Evolutionary conservation across 2,797 vertebrate species (phyloP).

Genomic region (Sebastes glaucus): DNA sequence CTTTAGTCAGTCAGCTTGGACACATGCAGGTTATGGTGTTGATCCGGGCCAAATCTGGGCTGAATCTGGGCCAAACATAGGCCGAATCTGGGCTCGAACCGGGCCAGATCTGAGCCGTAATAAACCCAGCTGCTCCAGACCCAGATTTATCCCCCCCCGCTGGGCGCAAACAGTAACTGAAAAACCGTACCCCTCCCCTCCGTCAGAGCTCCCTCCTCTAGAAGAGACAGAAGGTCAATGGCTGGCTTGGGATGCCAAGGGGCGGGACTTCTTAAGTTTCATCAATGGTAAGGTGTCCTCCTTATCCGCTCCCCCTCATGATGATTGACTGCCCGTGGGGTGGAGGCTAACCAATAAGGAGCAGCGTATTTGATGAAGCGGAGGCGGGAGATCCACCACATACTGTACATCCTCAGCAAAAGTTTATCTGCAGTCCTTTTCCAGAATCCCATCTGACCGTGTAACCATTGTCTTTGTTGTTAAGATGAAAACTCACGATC

Average conservation of each 20-base stretch:
- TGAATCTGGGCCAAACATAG: slow-evolving; percentile 54
- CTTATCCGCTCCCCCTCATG: slow-evolving; percentile 57
- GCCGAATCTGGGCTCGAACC: slow-evolving; percentile 16
- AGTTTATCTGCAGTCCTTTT: slow-evolving; percentile 60
- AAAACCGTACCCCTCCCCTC: slow-evolving; percentile 75
- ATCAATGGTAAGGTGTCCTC: slow-evolving; percentile 79
- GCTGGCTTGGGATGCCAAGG: slow-evolving; percentile 73
- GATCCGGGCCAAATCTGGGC: slow-evolving; percentile 74
- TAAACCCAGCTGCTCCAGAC: slow-evolving; percentile 64
- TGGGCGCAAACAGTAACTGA: slow-evolving; percentile 74
- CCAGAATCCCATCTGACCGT: slow-evolving; percentile 72
- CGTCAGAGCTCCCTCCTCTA: slow-evolving; percentile 79
- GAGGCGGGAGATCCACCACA: slow-evolving; percentile 35
- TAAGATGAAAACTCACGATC: slow-evolving; percentile 34
- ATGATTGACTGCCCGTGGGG: slow-evolving; percentile 47
- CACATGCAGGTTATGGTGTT: slow-evolving; percentile 72
- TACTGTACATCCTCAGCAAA: slow-evolving; percentile 20
- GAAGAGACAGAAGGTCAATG: slow-evolving; percentile 79
- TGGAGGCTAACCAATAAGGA: slow-evolving; percentile 44
- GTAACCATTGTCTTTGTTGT: slow-evolving; percentile 48
- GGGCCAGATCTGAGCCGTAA: slow-evolving; percentile 30
- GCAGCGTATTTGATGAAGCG: slow-evolving; percentile 33
- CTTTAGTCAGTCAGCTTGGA: slow-evolving; percentile 72
- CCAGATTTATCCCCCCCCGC: slow-evolving; percentile 72
- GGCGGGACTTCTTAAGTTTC: slow-evolving; percentile 73